These are phyloP conservation scores for Meleagris gallopavo DNA, from an alignment of 2,113 vertebrate genomes.

Conservation along the genomic window DNA sequence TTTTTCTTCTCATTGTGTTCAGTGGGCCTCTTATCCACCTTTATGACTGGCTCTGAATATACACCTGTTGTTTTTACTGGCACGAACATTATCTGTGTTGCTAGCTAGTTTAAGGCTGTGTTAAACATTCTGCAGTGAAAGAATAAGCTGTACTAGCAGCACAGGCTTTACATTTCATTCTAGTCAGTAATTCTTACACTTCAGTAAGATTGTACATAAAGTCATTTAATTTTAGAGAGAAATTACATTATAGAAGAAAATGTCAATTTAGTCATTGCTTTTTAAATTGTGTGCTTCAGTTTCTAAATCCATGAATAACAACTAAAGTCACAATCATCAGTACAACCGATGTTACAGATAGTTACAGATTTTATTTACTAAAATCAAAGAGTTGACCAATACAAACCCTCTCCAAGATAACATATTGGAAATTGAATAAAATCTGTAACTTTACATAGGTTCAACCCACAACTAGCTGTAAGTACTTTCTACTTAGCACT, in stretches of 20 bases:
- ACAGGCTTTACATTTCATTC: conserved; percentile 25
- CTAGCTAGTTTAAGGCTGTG: background rate
- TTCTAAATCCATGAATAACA: background rate
- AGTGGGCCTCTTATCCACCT: background rate
- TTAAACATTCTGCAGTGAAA: background rate
- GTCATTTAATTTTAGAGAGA: conserved; percentile 51
- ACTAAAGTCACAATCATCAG: background rate
- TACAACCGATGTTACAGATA: background rate
- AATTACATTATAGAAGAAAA: conserved; percentile 32
- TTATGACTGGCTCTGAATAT: background rate
- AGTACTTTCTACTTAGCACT: background rate
- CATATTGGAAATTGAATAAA: background rate
- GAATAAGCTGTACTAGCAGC: background rate
- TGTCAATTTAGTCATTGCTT: background rate
- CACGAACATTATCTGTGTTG: background rate
- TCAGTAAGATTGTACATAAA: conserved; percentile 57
- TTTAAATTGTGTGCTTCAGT: conserved; percentile 24
- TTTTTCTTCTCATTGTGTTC: background rate
- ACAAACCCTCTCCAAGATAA: background rate
- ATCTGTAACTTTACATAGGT: conserved; percentile 11
- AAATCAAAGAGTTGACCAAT: background rate
- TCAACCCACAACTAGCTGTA: background rate
- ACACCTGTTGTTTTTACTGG: background rate
- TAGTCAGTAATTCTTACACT: background rate
- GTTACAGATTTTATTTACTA: conserved; percentile 27